Percentiles rank a stretch among this genome's conserved stretches.
phyloP scores from a whole-genome alignment of 2,888 invertebrate genomes.

The Rhorus exstirpatorius region DNA sequence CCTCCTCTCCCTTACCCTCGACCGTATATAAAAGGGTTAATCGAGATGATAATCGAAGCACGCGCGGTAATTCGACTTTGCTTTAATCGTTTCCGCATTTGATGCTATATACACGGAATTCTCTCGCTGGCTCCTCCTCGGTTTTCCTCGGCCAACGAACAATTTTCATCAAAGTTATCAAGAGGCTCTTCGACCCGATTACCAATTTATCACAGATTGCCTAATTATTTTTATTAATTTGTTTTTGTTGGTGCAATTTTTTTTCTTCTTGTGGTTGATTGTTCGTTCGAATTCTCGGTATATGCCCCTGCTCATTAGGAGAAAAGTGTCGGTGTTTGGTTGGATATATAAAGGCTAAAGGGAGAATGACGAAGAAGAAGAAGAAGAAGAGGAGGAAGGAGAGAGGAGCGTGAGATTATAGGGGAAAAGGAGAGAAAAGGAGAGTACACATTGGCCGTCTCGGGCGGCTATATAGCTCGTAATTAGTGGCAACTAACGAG shows the following conservation, averaged over 20 bases:
- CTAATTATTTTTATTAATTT: background rate
- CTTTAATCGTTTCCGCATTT: conserved; percentile 66
- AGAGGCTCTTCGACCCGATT: background rate
- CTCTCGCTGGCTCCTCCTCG: background rate
- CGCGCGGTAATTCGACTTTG: conserved; percentile 66
- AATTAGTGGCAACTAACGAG: conserved; percentile 83
- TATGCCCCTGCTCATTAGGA: conserved; percentile 76
- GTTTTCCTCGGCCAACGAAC: conserved; percentile 6
- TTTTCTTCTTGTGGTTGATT: conserved; percentile 31
- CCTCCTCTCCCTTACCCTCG: too few relatives aligned
- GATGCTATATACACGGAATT: conserved; percentile 41
- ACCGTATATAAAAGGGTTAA: too few relatives aligned
- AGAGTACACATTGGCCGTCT: conserved; percentile 19
- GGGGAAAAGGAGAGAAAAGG: conserved; percentile 67
- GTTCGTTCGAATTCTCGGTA: conserved; percentile 70
- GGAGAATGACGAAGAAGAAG: conserved; percentile 32
- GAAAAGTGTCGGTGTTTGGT: conserved; percentile 15
- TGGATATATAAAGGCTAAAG: conserved; percentile 10
- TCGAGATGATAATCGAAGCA: conserved; percentile 63
- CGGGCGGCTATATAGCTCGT: conserved; percentile 75
- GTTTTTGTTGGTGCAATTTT: background rate
- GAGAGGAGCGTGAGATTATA: conserved; percentile 58
- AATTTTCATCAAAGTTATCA: background rate
- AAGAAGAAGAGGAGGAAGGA: conserved; percentile 56
- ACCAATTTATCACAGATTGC: background rate